Evolutionary conservation across 2,888 invertebrate species (phyloP).

Genomic region (Drosophila engyochracea): DNA sequence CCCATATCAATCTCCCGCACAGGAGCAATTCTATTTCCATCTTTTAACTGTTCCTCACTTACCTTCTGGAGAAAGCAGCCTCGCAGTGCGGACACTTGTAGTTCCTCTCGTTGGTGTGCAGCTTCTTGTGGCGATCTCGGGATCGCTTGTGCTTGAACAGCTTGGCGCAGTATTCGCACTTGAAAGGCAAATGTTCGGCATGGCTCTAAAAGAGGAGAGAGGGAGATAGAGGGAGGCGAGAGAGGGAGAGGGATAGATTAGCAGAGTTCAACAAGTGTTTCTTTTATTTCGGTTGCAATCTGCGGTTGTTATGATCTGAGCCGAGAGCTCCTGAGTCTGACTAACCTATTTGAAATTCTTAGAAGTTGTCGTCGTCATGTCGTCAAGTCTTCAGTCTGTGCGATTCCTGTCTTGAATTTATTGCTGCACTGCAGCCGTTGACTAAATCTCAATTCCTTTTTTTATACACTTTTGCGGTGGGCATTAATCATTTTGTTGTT

Average conservation of each 20-base stretch:
- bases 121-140: constrained; percentile 96
- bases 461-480: not conserved
- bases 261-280: constrained; percentile 34
- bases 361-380: constrained; percentile 64
- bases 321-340: constrained; percentile 23
- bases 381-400: constrained; percentile 21
- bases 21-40: not conserved
- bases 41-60: constrained; percentile 62
- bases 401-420: constrained; percentile 70
- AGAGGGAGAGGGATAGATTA: not conserved
- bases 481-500: not conserved
- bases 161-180: constrained; percentile 95
- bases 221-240: no score
- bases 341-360: constrained; percentile 76
- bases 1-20: not conserved
- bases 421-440: constrained; percentile 63
- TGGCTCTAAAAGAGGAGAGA: constrained; percentile 87
- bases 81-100: constrained; percentile 96
- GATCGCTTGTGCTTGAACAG: constrained; percentile 98
- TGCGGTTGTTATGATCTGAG: constrained; percentile 32
- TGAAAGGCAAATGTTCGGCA: constrained; percentile 96
- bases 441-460: constrained; percentile 48
- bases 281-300: constrained; percentile 31
- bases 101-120: constrained; percentile 96
- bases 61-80: constrained; percentile 97